Evolutionary conservation across 2,797 vertebrate genomes (phyloP).

Genomic region (Muscicapa comitata): DNA sequence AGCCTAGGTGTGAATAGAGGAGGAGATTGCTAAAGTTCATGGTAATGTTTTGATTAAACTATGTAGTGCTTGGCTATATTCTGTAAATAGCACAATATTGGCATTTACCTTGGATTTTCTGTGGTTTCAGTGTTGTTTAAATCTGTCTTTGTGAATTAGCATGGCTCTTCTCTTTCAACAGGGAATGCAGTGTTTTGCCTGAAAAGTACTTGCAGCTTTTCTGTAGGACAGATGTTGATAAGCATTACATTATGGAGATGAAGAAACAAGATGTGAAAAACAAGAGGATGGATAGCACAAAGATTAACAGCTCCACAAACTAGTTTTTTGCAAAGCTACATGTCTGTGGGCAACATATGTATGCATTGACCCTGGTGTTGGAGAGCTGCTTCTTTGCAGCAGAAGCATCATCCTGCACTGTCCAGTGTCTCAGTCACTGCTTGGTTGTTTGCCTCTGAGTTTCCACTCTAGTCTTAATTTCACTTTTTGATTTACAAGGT

Average conservation of each 20-base stretch:
- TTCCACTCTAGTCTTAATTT: not conserved
- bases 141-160: not conserved
- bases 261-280: not conserved
- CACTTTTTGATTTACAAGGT: not conserved
- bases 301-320: not conserved
- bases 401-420: not conserved
- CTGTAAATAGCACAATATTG: not conserved
- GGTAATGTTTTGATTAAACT: not conserved
- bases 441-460: not conserved
- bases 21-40: not conserved
- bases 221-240: not conserved
- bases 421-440: rapidly evolving
- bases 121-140: not conserved
- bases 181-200: not conserved
- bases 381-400: not conserved
- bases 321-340: not conserved
- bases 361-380: not conserved
- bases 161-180: not conserved
- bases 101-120: not conserved
- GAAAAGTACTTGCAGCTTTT: not conserved
- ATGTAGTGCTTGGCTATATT: not conserved
- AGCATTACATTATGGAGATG: not conserved
- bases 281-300: not conserved
- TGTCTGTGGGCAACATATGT: not conserved
- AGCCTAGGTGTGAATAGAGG: not conserved